Percentiles rank a stretch among this genome's conserved stretches.
Conservation (phyloP, 2,888 invertebrate genomes). For the Masnerella sp. region DNA sequence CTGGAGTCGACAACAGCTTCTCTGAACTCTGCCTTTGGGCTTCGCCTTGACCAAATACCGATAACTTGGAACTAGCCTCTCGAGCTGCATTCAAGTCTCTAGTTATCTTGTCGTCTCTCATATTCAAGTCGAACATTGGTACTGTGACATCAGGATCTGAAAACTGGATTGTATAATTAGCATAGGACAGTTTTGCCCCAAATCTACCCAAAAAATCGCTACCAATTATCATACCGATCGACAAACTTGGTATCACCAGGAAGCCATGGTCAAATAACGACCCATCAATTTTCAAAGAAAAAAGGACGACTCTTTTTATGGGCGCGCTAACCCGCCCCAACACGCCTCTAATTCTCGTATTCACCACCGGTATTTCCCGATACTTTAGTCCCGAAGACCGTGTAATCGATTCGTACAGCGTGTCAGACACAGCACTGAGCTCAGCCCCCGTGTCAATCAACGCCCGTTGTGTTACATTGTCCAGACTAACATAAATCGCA, state of each 20-base stretch:
- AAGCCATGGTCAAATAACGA: not conserved
- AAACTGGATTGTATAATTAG: too few relatives aligned
- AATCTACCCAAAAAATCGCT: too few relatives aligned
- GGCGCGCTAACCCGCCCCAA: not conserved
- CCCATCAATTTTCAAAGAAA: not conserved
- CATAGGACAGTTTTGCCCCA: too few relatives aligned
- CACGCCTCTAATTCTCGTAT: not conserved
- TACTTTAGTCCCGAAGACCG: not conserved
- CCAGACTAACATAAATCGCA: not conserved
- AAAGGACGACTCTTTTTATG: not conserved
- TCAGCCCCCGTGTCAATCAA: slow-evolving; percentile 15
- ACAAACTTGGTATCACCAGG: not conserved
- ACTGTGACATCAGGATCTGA: too few relatives aligned
- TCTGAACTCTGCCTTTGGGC: not conserved
- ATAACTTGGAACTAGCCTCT: too few relatives aligned
- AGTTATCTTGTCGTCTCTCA: too few relatives aligned
- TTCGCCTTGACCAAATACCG: too few relatives aligned
- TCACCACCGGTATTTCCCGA: slow-evolving; percentile 1
- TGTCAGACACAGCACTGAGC: not conserved
- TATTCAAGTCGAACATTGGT: too few relatives aligned
- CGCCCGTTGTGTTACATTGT: not conserved
- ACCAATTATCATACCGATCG: too few relatives aligned
- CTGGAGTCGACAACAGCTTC: too few relatives aligned
- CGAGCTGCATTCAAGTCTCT: too few relatives aligned
- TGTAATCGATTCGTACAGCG: not conserved